phyloP scores from a whole-genome alignment of 2,888 invertebrate species.

The Nomada goodeniana region DNA sequence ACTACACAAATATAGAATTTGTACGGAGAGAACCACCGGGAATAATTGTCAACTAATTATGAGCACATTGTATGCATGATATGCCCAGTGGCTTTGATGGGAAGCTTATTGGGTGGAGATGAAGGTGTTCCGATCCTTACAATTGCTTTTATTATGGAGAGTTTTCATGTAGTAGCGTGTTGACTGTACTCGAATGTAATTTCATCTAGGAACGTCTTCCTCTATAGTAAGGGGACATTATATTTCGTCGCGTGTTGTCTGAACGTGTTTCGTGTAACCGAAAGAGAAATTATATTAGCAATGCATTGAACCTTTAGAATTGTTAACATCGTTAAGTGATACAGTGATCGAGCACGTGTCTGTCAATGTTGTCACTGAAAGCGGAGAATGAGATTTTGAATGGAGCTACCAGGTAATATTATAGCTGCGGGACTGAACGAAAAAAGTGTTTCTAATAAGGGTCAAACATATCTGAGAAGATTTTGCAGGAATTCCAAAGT shows the following conservation, averaged over 20 bases:
- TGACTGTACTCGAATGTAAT: neutral
- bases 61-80: neutral
- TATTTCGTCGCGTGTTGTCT: neutral
- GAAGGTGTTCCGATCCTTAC: neutral
- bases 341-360: neutral
- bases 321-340: neutral
- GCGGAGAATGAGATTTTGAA: neutral
- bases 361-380: neutral
- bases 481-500: neutral
- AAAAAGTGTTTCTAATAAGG: neutral
- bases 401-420: neutral
- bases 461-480: too few relatives aligned
- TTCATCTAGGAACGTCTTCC: neutral
- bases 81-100: neutral
- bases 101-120: too few relatives aligned
- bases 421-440: neutral
- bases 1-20: too few relatives aligned
- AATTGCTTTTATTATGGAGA: neutral
- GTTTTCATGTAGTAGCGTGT: slow-evolving; percentile 29
- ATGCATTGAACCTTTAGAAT: neutral
- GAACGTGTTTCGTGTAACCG: neutral
- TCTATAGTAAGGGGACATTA: neutral
- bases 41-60: too few relatives aligned
- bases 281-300: neutral
- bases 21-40: too few relatives aligned